Conservation (phyloP, 1,140 invertebrate genomes). For the Sinella curviseta region DNA sequence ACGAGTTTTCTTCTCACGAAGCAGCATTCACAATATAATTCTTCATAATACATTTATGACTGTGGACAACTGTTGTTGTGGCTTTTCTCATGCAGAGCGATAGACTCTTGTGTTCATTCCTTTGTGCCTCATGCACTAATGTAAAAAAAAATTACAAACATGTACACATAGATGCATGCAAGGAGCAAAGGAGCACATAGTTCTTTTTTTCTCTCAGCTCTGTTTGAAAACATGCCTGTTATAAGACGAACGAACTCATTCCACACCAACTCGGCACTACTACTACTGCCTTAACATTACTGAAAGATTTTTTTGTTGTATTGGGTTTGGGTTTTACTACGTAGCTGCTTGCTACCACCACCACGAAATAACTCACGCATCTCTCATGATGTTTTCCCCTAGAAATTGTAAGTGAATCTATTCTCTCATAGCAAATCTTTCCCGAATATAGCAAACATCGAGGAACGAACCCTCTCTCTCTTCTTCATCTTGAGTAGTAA, state of each 20-base stretch:
- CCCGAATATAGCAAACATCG: neutral
- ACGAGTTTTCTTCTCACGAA: neutral
- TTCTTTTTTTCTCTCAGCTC: too few species aligned
- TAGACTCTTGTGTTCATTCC: neutral
- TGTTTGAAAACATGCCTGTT: too few species aligned
- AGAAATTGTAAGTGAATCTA: neutral
- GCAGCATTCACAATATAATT: neutral
- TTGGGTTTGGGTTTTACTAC: too few species aligned
- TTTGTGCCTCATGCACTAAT: neutral
- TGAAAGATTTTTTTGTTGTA: too few species aligned
- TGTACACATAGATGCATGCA: neutral
- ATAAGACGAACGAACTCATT: too few species aligned
- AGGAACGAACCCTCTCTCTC: neutral
- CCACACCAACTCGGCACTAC: too few species aligned
- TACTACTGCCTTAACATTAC: too few species aligned
- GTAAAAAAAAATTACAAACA: neutral
- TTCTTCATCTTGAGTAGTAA: neutral
- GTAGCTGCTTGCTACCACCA: too few species aligned
- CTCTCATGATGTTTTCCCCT: neutral
- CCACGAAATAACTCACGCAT: neutral
- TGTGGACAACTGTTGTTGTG: conserved; percentile 4
- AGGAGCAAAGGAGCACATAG: neutral
- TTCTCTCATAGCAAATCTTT: neutral
- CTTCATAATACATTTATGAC: neutral
- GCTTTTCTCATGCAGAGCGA: conserved; percentile 1